These are phyloP conservation scores for Anagyrus pseudococci DNA, from an alignment of 2,888 invertebrate genomes.

Conservation along the genomic window DNA sequence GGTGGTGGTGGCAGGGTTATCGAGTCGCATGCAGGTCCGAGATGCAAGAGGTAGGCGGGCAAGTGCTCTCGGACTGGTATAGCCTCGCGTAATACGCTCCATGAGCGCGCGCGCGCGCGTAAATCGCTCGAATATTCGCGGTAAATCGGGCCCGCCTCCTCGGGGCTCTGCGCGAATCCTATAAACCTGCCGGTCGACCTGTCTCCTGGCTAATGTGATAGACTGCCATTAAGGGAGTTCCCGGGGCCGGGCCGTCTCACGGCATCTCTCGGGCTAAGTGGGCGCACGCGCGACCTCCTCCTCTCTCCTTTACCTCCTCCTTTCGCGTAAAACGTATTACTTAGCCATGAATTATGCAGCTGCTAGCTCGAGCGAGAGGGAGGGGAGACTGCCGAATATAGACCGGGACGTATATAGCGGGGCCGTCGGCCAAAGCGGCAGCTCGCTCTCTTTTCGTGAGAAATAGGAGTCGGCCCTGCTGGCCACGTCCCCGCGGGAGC, in stretches of 20 bases:
- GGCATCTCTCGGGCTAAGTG: too few species aligned
- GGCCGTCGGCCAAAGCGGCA: constrained; percentile 34
- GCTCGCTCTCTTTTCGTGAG: constrained; percentile 10
- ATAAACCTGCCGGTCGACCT: background rate
- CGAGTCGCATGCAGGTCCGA: too few species aligned
- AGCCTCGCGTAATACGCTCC: constrained; percentile 18
- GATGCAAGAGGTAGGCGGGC: too few species aligned
- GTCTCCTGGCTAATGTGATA: constrained; percentile 55
- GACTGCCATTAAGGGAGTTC: constrained; percentile 52
- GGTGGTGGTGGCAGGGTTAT: too few species aligned
- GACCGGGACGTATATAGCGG: constrained; percentile 39
- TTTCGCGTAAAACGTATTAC: constrained; percentile 56
- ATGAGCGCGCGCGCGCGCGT: background rate
- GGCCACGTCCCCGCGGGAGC: constrained; percentile 26
- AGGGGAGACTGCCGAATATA: constrained; percentile 49
- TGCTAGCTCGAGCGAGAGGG: constrained; percentile 41
- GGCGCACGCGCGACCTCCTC: constrained; percentile 40
- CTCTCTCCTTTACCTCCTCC: background rate
- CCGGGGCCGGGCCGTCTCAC: background rate
- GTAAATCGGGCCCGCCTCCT: constrained; percentile 21
- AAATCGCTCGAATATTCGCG: constrained; percentile 2
- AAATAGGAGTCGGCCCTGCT: constrained; percentile 33
- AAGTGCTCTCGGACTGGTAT: too few species aligned
- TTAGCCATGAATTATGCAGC: constrained; percentile 57
- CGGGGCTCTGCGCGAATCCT: background rate